Evolutionary conservation across 2,113 vertebrate species (phyloP).

Genomic region (Fulica atra): DNA sequence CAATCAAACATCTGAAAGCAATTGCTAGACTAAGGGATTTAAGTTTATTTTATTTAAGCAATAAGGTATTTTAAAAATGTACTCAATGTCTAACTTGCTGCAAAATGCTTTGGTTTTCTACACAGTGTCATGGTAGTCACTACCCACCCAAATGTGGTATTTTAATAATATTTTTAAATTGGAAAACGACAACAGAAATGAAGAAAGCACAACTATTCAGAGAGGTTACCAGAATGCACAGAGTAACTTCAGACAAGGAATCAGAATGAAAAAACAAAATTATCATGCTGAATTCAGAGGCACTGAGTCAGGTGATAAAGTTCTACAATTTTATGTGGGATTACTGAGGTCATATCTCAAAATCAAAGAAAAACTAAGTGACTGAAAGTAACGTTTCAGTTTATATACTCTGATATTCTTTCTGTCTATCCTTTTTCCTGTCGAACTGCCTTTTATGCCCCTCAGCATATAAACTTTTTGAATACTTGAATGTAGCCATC

Average conservation of each 20-base stretch:
- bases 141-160: slow-evolving; percentile 37
- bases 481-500: neutral
- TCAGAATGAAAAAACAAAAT: neutral
- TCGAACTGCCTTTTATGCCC: neutral
- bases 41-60: slow-evolving; percentile 61
- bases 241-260: neutral
- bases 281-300: neutral
- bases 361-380: neutral
- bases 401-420: neutral
- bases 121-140: neutral
- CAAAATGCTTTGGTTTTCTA: slow-evolving; percentile 23
- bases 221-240: neutral
- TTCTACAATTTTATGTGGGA: neutral
- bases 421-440: neutral
- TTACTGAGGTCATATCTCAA: neutral
- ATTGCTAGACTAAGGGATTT: slow-evolving; percentile 47
- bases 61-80: slow-evolving; percentile 65
- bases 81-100: slow-evolving; percentile 27
- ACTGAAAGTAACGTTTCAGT: neutral
- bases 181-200: neutral
- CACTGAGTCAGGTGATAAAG: neutral
- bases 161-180: slow-evolving; percentile 23
- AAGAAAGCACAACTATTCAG: slow-evolving; percentile 2
- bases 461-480: neutral
- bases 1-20: slow-evolving; percentile 64